Evolutionary conservation across 2,888 invertebrate species (phyloP).

Genomic region (Orthosia cruda): DNA sequence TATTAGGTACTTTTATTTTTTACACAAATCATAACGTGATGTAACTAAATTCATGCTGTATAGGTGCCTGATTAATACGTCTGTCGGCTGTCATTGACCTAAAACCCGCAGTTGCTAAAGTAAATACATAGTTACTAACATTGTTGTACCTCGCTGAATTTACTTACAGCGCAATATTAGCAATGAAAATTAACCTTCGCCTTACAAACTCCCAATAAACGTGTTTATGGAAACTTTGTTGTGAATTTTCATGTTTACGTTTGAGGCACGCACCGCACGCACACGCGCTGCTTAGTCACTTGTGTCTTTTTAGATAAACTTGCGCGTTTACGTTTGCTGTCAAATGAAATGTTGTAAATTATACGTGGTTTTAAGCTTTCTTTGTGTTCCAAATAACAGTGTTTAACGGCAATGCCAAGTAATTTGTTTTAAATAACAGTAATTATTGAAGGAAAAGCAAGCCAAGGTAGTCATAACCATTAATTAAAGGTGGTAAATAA

Average conservation of each 20-base stretch:
- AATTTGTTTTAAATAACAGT: not conserved
- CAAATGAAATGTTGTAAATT: conserved; percentile 35
- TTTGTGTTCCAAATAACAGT: conserved; percentile 17
- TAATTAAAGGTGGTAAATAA: conserved; percentile 22
- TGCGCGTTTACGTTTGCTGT: conserved; percentile 50
- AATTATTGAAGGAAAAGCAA: conserved; percentile 17
- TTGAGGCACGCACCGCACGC: conserved; percentile 83
- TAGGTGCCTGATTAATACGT: conserved; percentile 63
- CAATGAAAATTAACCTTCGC: conserved; percentile 77
- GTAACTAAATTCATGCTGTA: conserved; percentile 44
- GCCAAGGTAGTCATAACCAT: conserved; percentile 15
- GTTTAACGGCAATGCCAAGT: not conserved
- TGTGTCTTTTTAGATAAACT: conserved; percentile 65
- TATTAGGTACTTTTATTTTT: conserved; percentile 26
- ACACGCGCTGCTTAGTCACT: conserved; percentile 64
- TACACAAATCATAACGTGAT: conserved; percentile 38
- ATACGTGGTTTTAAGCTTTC: conserved; percentile 5
- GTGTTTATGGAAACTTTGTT: conserved; percentile 81
- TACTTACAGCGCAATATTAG: conserved; percentile 67
- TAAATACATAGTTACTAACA: conserved; percentile 51
- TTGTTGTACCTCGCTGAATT: conserved; percentile 51
- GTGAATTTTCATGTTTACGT: conserved; percentile 83
- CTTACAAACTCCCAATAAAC: conserved; percentile 74
- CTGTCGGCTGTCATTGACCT: conserved; percentile 65
- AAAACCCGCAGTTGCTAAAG: conserved; percentile 50